Evolutionary conservation across 2,113 vertebrate genomes (phyloP).

Genomic region (Hydrolagus affinis): DNA sequence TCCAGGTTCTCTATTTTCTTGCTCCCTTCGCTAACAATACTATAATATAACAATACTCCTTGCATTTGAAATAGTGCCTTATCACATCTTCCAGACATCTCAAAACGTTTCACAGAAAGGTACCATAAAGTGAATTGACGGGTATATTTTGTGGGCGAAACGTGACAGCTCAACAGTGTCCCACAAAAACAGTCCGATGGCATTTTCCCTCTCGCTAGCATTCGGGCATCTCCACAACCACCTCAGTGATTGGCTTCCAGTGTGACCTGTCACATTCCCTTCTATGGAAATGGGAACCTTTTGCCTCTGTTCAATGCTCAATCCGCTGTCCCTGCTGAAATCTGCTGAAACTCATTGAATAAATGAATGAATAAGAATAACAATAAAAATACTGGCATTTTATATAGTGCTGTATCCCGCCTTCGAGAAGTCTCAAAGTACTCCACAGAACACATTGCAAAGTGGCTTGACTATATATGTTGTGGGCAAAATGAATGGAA

Average conservation of each 20-base stretch:
- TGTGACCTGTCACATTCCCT: not conserved
- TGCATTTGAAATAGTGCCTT: no score
- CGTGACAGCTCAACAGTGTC: no score
- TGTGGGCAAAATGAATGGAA: no score
- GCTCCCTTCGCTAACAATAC: no score
- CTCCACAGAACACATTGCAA: not conserved
- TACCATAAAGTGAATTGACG: no score
- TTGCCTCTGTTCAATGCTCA: not conserved
- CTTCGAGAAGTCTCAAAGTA: not conserved
- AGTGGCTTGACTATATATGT: no score
- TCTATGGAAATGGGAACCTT: not conserved
- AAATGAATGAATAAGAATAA: no score
- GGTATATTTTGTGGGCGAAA: no score
- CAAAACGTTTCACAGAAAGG: no score
- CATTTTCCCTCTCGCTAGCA: not conserved
- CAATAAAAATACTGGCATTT: not conserved
- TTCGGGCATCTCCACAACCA: no score
- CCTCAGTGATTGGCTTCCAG: not conserved
- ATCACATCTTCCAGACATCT: no score
- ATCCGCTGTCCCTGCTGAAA: not conserved
- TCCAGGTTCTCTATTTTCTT: not conserved
- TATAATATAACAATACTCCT: no score
- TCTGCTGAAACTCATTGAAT: not conserved
- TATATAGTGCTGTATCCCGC: not conserved
- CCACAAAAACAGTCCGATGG: not conserved